phyloP scores from a whole-genome alignment of 2,888 invertebrate genomes.

The Sialis lutaria region DNA sequence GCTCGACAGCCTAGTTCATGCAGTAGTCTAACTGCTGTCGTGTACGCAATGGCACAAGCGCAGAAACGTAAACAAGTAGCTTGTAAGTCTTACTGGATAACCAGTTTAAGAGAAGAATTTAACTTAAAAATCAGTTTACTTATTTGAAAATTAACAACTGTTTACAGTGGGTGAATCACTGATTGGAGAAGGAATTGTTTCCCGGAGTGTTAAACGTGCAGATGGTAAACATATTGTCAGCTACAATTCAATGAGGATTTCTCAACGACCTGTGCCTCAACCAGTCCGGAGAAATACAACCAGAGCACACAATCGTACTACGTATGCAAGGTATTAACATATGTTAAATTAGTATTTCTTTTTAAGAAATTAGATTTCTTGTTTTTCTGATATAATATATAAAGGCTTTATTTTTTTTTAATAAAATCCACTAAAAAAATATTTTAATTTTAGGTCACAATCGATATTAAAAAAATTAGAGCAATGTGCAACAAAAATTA shows the following conservation, averaged over 20 bases:
- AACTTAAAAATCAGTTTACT: too few relatives aligned
- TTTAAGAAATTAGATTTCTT: too few relatives aligned
- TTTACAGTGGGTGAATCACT: constrained; percentile 3
- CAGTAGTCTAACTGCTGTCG: constrained; percentile 69
- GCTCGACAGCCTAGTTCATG: constrained; percentile 52
- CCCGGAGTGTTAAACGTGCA: neutral
- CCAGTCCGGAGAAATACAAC: constrained; percentile 39
- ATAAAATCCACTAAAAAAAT: too few relatives aligned
- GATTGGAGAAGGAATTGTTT: constrained; percentile 16
- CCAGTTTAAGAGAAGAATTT: too few relatives aligned
- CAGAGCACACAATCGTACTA: constrained; percentile 22
- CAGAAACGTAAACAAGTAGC: constrained; percentile 7
- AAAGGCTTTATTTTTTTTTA: too few relatives aligned
- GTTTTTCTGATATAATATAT: too few relatives aligned
- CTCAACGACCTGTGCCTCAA: constrained; percentile 29
- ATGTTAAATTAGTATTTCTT: too few relatives aligned
- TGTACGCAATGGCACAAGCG: constrained; percentile 77
- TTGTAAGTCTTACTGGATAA: too few relatives aligned
- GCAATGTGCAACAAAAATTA: constrained; percentile 17
- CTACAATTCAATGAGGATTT: constrained; percentile 37
- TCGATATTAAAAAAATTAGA: constrained; percentile 25
- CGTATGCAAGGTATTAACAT: constrained; percentile 8
- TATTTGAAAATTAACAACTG: neutral
- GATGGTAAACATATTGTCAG: constrained; percentile 17
- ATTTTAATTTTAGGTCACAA: constrained; percentile 19